Evolutionary conservation across 2,797 vertebrate genomes (phyloP), one percentile per base, ranked within the genome.

Genomic region (Cuculus canorus): DNA sequence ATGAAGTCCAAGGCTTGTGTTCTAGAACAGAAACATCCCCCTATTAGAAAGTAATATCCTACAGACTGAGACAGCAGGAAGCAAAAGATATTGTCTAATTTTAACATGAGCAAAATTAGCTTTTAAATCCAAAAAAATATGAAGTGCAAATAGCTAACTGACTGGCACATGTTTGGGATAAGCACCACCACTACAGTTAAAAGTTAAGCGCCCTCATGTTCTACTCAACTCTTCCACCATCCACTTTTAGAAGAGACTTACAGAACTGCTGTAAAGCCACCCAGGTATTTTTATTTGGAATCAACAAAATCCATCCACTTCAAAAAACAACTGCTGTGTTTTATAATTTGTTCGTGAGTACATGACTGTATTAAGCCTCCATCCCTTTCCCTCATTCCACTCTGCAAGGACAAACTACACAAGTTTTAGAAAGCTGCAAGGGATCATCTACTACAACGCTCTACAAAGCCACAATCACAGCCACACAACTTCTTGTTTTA

Each of bases 81-180:
- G 25, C 37, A 82, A 77, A 71, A 63, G 50, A 64, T 35, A 17
- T 7, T 25, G 41, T n/a, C 48, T 60, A 37, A 80, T 52, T 79
- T 82, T 70, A 89, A 48, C 24, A 82, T 56, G 10, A 45, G 53
- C 24, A 77, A 90, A 70, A 56, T 10, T 17, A 39, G 3, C 15
- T 80, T 93, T 79, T 45, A 66, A 76, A 71, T 77, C 18, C 28
- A 88, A 21, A 69, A 72, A 59, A 59, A 61, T 41, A 66, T 30
- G 64, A 70, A 75, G 18, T 57, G 41, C 48, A 64, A 77, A 68
- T 7, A 75, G 35, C 53, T 79, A 78, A 45, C 21, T 17, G 22
- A 22, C 48, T 33, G 30, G 27, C 14, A 50, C 15, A 12, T 0
- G 0, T 0, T n/a, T 17, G 27, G 23, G 28, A 22, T 72, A 56